Evolutionary conservation across 2,888 invertebrate species (phyloP).

Genomic region (Cephus rjabovi): DNA sequence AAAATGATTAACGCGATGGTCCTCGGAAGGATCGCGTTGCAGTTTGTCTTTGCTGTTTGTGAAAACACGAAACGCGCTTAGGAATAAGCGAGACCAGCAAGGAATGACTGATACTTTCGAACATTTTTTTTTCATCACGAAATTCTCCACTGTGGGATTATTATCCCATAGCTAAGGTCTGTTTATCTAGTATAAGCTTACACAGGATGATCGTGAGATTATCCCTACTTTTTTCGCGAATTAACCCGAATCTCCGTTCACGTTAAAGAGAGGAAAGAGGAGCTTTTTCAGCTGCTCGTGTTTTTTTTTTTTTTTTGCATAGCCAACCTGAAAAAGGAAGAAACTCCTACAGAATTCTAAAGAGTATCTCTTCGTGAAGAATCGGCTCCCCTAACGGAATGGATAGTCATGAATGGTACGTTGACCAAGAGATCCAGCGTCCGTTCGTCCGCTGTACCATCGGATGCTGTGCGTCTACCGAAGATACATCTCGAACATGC

Average conservation of each 20-base stretch:
- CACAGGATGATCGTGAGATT: background rate
- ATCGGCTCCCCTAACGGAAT: background rate
- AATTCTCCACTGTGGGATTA: background rate
- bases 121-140: background rate
- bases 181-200: background rate
- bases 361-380: background rate
- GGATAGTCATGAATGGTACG: constrained; percentile 46
- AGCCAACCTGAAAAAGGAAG: constrained; percentile 17
- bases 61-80: constrained; percentile 10
- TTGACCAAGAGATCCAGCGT: constrained; percentile 37
- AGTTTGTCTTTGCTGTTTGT: constrained; percentile 13
- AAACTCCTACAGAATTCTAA: constrained; percentile 7
- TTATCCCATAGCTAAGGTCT: background rate
- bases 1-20: constrained; percentile 36
- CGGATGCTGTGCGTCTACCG: background rate
- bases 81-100: too few relatives aligned
- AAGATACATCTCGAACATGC: background rate
- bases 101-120: background rate
- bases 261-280: constrained; percentile 22
- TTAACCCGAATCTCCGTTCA: constrained; percentile 3
- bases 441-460: too few relatives aligned
- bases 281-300: constrained; percentile 11
- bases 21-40: constrained; percentile 22
- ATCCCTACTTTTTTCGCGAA: background rate
- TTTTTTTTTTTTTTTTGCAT: background rate